Base-by-base conservation (phyloP, 2,113 vertebrate species). In the Hippoglossus stenolepis region DNA sequence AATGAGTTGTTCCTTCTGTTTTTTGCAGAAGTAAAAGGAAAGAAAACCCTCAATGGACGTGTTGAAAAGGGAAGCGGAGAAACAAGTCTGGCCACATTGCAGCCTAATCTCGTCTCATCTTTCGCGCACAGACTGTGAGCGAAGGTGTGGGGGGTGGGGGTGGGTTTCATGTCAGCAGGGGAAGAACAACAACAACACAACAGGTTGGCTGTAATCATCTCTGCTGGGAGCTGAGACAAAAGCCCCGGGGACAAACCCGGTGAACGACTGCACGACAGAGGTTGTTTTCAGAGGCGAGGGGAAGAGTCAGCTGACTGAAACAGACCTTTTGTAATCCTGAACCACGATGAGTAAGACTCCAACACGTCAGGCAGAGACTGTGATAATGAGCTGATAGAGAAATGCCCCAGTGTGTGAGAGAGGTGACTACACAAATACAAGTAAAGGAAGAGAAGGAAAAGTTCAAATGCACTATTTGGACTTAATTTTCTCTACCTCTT, bases 1-100 rank as follows among this genome's bases (percentile, higher is more conserved):
- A 28, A 0, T 17, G 8, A 26, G 15, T 14, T 17, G 5, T 86
- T 65, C 31, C 10, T 58, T 26, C n/a, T 49, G 21, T 69, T 80
- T 87, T 92, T 90, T 92, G 72, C 79, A 87, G 79, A 90, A 91
- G 84, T 90, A 8, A 65, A 60, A 35, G 12, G 12, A 9, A 17
- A 5, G 24, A 9, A 4, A 79, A 28, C 26, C 24, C 38, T 56
- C 45, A 23, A 28, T n/a, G 11, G 51, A 28, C 21, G 58, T 0
- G 1, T 4, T 65, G 51, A 77, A 86, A 81, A 75, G n/a, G 60
- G 85, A 91, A 85, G 78, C 56, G 14, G 56, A 26, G 47, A 63
- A 85, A 87, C 84, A 65, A 45, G 87, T 89, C 65, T 78, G 82
- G 82, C 63, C 82, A 87, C 79, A 89, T 79, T 75, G 35, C 61